Evolutionary conservation across 2,113 vertebrate genomes (phyloP).

Genomic region (Neopipo cinnamomea): DNA sequence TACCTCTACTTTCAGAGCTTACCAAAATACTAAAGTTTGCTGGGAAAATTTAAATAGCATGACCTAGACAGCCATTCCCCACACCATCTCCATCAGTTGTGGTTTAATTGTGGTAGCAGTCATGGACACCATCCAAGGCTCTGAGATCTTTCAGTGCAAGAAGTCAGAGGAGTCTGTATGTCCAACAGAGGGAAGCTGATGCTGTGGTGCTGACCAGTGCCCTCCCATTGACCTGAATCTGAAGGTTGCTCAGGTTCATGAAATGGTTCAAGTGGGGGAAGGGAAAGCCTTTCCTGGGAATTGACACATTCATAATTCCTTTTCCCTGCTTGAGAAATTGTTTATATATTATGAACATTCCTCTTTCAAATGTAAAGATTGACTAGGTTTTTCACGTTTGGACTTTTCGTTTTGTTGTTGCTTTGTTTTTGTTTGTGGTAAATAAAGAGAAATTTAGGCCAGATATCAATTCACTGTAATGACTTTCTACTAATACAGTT

Average conservation of each 20-base stretch:
- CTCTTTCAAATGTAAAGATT: background rate
- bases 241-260: background rate
- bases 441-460: background rate
- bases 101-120: background rate
- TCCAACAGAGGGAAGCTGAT: background rate
- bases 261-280: background rate
- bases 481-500: background rate
- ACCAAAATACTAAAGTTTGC: background rate
- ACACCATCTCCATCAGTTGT: background rate
- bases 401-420: background rate
- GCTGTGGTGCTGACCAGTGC: background rate
- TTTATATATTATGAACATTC: background rate
- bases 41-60: background rate
- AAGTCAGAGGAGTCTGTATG: background rate
- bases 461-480: background rate
- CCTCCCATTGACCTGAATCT: background rate
- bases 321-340: background rate
- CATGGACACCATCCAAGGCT: background rate
- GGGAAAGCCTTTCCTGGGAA: background rate
- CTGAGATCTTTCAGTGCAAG: background rate
- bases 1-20: background rate
- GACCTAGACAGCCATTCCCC: background rate
- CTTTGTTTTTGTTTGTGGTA: background rate
- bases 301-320: background rate
- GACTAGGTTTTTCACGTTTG: background rate